Percentiles rank a stretch among this genome's conserved stretches.
Conservation (phyloP, 2,797 vertebrate species). For the Zenarchopterus dispar region DNA sequence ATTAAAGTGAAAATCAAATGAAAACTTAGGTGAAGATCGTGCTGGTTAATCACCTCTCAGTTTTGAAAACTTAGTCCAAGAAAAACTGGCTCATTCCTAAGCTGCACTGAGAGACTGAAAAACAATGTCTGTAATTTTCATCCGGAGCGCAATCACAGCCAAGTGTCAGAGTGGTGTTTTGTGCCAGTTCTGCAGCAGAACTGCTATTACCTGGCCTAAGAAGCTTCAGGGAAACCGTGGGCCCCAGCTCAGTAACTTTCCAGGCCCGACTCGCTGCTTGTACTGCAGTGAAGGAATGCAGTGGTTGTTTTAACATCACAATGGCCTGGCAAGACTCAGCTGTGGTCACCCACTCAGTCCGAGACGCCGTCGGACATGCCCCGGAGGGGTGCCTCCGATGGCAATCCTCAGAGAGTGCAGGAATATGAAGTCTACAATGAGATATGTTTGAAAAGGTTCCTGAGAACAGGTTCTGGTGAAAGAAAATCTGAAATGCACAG, state of each 20-base stretch:
- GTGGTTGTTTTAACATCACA: constrained; percentile 79
- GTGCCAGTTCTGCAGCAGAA: constrained; percentile 30
- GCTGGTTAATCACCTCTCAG: constrained; percentile 29
- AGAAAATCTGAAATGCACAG: constrained; percentile 19
- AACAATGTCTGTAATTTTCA: constrained; percentile 17
- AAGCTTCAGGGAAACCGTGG: constrained; percentile 51
- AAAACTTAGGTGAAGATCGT: constrained; percentile 7
- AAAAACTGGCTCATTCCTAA: constrained; percentile 27
- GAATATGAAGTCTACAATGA: constrained; percentile 43
- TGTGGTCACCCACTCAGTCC: constrained; percentile 63
- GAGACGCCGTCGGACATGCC: constrained; percentile 64
- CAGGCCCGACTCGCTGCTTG: constrained; percentile 53
- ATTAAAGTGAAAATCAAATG: constrained; percentile 9
- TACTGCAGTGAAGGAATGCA: constrained; percentile 72
- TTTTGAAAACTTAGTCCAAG: constrained; percentile 16
- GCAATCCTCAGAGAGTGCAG: constrained; percentile 32
- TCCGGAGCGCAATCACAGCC: constrained; percentile 3
- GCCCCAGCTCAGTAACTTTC: constrained; percentile 68
- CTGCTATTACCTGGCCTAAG: constrained; percentile 45
- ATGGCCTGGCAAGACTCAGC: constrained; percentile 69
- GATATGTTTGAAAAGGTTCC: constrained; percentile 46
- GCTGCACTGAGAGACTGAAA: constrained; percentile 33
- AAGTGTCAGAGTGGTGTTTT: constrained; percentile 25
- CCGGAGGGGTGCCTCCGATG: constrained; percentile 53
- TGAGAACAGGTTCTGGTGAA: constrained; percentile 34